phyloP scores from a whole-genome alignment of 2,113 vertebrate genomes.

The Hippocampus mohnikei region DNA sequence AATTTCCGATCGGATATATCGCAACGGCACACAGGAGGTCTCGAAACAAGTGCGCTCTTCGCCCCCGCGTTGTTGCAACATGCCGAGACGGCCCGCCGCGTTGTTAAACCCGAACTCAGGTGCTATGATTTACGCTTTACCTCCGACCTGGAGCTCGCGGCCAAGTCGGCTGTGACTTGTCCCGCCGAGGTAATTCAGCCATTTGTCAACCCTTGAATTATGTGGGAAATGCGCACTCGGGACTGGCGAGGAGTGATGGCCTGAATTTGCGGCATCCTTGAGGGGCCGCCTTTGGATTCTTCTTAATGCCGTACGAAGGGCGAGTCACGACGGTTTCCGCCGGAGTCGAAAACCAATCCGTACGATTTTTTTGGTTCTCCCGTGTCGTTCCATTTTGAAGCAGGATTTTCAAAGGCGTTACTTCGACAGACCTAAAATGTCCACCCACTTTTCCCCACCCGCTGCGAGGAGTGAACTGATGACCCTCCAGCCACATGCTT shows the following conservation, averaged over 20 bases:
- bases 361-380: neutral
- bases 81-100: conserved; percentile 43
- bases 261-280: neutral
- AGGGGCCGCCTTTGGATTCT: neutral
- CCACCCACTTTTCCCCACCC: neutral
- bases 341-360: neutral
- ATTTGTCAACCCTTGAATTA: conserved; percentile 10
- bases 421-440: neutral
- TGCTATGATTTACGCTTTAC: conserved; percentile 28
- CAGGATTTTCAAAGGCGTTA: neutral
- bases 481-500: neutral
- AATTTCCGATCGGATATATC: conserved; percentile 45
- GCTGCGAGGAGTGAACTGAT: neutral
- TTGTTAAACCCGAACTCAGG: conserved; percentile 37
- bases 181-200: conserved; percentile 9
- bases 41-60: conserved; percentile 15
- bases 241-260: neutral
- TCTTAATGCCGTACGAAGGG: neutral
- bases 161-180: neutral
- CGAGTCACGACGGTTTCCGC: no score
- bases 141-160: neutral
- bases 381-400: neutral
- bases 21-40: conserved; percentile 15
- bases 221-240: neutral
- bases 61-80: conserved; percentile 34